A percentile compares a stretch with the other conserved stretches of the same genome.
Conservation (phyloP, 2,113 vertebrate species). For the Australoheros scitulus region DNA sequence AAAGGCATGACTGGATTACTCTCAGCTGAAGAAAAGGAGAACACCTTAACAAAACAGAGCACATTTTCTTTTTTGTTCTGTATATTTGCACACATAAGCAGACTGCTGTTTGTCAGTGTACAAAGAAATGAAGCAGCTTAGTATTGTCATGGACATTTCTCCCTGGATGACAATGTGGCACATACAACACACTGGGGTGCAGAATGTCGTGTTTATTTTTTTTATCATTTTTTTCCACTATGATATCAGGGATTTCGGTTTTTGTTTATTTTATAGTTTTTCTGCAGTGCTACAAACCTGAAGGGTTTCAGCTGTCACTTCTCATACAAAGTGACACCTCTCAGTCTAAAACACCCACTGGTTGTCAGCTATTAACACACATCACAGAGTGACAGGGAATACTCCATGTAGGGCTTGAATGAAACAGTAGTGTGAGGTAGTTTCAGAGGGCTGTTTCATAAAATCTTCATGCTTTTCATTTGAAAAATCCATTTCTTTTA, state of each 20-base stretch:
- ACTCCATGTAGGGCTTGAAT: not conserved
- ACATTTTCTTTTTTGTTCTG: accelerated
- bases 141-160: not conserved
- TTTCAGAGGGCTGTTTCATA: not conserved
- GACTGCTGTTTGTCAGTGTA: not conserved
- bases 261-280: not conserved
- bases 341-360: conserved; percentile 4
- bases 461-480: not conserved
- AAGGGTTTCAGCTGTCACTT: conserved; percentile 6
- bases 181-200: not conserved
- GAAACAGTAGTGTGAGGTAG: not conserved
- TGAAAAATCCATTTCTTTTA: not conserved
- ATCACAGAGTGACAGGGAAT: conserved; percentile 5
- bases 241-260: not conserved
- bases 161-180: not conserved
- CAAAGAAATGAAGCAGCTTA: not conserved
- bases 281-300: not conserved
- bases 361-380: conserved; percentile 22
- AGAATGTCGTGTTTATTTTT: not conserved
- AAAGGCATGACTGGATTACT: not conserved
- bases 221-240: not conserved
- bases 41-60: not conserved
- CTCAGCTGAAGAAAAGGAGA: not conserved
- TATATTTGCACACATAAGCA: not conserved
- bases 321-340: conserved; percentile 22